These are phyloP conservation scores for Sisyra nigra DNA, from an alignment of 2,888 invertebrate species.

Conservation along the genomic window DNA sequence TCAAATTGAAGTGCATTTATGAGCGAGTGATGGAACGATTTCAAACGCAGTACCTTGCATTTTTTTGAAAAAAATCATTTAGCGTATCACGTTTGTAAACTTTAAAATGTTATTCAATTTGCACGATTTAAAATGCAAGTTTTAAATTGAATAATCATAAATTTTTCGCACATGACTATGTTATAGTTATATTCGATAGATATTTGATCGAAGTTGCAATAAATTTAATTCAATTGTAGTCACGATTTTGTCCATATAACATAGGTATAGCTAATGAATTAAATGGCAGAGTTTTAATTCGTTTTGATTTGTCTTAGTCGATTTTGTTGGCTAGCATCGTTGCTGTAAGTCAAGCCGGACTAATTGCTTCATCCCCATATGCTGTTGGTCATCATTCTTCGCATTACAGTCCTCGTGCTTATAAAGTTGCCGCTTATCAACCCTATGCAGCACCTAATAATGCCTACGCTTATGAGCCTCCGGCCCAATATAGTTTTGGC, in stretches of 20 bases:
- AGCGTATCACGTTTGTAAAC: too few species aligned
- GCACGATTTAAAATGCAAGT: too few species aligned
- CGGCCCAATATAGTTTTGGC: slow-evolving; percentile 1
- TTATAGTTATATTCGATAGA: too few species aligned
- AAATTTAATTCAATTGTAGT: too few species aligned
- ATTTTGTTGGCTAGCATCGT: neutral
- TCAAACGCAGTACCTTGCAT: too few species aligned
- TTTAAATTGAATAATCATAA: too few species aligned
- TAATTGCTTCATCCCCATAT: neutral
- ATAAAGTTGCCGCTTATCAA: neutral
- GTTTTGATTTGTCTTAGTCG: neutral
- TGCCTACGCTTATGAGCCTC: neutral
- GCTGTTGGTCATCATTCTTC: neutral
- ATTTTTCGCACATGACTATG: too few species aligned
- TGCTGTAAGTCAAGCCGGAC: neutral
- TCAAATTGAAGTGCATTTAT: too few species aligned
- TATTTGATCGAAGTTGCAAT: too few species aligned
- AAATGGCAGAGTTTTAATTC: neutral
- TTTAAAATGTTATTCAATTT: too few species aligned
- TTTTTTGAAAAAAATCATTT: too few species aligned
- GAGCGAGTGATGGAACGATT: too few species aligned
- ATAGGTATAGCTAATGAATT: neutral
- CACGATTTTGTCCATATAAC: neutral
- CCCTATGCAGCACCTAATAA: neutral
- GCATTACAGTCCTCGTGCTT: neutral